A percentile compares a stretch with the other conserved stretches of the same genome.
Evolutionary conservation across 2,113 vertebrate species (phyloP).

Genomic region (Trochalopteron elliotii): DNA sequence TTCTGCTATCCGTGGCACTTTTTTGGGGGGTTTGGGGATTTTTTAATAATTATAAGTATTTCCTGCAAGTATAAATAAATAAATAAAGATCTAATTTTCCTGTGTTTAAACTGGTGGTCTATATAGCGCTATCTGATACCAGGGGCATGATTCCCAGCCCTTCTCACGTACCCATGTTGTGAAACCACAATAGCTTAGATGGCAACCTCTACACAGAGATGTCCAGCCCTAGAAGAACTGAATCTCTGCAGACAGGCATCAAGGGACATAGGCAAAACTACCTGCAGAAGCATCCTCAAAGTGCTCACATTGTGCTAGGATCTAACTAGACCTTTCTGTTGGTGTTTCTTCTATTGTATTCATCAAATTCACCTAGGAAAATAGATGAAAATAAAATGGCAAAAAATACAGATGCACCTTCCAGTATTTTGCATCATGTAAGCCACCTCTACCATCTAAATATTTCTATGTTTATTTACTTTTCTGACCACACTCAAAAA

Average conservation of each 20-base stretch:
- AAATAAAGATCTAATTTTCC: not conserved
- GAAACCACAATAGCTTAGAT: not conserved
- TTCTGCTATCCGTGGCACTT: not conserved
- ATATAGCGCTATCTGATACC: not conserved
- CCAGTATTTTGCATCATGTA: not conserved
- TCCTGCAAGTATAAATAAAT: not conserved
- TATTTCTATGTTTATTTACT: not conserved
- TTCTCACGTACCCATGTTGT: not conserved
- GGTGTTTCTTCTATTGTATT: not conserved
- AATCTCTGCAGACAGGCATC: not conserved
- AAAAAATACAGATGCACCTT: not conserved
- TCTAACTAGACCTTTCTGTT: not conserved
- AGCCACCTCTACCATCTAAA: not conserved
- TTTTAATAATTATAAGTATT: not conserved
- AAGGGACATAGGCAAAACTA: not conserved
- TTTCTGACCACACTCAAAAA: not conserved
- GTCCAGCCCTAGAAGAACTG: not conserved
- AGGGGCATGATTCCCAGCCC: not conserved
- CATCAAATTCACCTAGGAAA: not conserved
- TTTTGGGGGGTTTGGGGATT: no score
- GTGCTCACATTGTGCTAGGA: not conserved
- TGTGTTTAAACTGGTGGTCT: not conserved
- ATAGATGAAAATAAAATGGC: not conserved
- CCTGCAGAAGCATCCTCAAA: not conserved
- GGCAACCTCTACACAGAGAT: not conserved